Evolutionary conservation across 2,888 invertebrate species (phyloP).

Genomic region (Odontocolon sp.): DNA sequence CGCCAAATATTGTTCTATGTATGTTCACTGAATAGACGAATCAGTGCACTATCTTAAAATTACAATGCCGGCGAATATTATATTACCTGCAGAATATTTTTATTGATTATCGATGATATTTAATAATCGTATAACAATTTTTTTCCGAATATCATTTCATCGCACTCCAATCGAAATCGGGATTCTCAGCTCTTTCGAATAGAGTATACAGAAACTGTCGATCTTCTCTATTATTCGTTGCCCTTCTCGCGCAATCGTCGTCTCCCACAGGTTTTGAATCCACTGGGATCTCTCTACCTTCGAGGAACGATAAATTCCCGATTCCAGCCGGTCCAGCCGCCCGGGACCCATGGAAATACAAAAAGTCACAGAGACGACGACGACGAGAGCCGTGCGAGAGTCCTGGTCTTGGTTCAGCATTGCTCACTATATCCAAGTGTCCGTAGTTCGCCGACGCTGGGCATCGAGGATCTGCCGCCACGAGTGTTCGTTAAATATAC

Average conservation of each 20-base stretch:
- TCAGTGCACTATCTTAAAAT: no score
- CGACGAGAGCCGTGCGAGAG: conserved; percentile 37
- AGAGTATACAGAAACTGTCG: background rate
- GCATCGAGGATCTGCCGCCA: conserved; percentile 2
- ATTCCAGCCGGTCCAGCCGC: conserved; percentile 63
- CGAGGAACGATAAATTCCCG: conserved; percentile 73
- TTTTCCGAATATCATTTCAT: no score
- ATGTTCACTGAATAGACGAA: no score
- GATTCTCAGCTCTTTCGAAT: no score
- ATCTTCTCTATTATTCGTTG: conserved; percentile 21
- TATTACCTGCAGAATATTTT: no score
- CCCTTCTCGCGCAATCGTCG: conserved; percentile 1
- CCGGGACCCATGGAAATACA: conserved; percentile 64
- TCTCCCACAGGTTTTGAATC: conserved; percentile 28
- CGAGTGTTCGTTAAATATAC: conserved; percentile 78
- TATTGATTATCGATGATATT: no score
- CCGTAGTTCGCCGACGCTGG: background rate
- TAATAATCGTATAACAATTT: no score
- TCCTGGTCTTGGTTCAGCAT: background rate
- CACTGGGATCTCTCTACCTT: no score
- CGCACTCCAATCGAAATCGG: no score
- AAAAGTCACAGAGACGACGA: conserved; percentile 6
- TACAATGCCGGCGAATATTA: no score
- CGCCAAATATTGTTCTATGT: no score
- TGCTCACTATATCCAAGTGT: background rate